phyloP scores from a whole-genome alignment of 1,140 invertebrate species.

The Pygmarrhopalites habei region DNA sequence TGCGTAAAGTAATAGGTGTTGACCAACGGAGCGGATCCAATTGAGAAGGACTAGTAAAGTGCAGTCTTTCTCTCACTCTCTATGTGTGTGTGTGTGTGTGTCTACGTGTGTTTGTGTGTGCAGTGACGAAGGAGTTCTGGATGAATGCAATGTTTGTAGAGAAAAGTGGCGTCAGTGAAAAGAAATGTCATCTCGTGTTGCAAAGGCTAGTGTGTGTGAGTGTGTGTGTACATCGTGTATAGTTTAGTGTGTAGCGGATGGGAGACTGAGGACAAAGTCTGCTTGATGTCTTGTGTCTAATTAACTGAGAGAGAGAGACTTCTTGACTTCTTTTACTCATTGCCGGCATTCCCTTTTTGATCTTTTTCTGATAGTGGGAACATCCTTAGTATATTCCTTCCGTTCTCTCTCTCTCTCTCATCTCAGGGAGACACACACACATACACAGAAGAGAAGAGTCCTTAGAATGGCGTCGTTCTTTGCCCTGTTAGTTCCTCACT shows the following conservation, averaged over 20 bases:
- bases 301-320: conserved; percentile 26
- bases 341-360: conserved; percentile 34
- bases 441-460: too few relatives aligned
- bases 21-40: conserved; percentile 37
- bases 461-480: not conserved
- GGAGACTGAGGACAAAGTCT: conserved; percentile 29
- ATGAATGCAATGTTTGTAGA: conserved; percentile 15
- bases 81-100: conserved; percentile 9
- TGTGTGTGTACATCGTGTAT: too few relatives aligned
- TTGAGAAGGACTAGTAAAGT: conserved; percentile 9
- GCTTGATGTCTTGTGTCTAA: conserved; percentile 35
- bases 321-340: conserved; percentile 18
- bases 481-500: too few relatives aligned
- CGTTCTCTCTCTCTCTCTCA: not conserved
- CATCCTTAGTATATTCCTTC: conserved; percentile 24
- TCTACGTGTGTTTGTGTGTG: too few relatives aligned
- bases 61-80: too few relatives aligned
- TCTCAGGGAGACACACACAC: too few relatives aligned
- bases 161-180: conserved; percentile 25
- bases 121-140: conserved; percentile 10
- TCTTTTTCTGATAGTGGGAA: conserved; percentile 31
- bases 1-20: conserved; percentile 15
- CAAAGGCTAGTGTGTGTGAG: conserved; percentile 8
- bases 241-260: conserved; percentile 32
- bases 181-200: conserved; percentile 32